Base-by-base conservation (phyloP, 2,797 vertebrate genomes). In the Hemitrygon akajei region DNA sequence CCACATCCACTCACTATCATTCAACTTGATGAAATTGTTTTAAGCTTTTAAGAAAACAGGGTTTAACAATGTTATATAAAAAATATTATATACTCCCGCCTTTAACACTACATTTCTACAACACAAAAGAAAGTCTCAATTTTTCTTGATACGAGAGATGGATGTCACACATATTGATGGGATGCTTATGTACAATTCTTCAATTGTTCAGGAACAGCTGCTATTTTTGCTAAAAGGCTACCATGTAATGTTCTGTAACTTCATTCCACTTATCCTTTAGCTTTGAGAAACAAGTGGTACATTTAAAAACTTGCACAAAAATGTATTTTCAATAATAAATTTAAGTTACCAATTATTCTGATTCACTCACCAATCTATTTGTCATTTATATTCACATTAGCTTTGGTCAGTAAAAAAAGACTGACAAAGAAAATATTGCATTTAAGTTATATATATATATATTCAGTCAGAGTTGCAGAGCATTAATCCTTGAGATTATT, bases 341-440 rank as follows among this genome's bases (percentile, higher is more conserved):
- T 73, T 75, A 92, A 75, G 71, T 76, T 47, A 40, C 91, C 27
- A 56, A n/a, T n/a, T 47, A 11, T 58, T 84, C 3, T 66, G 25
- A 47, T 82, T 22, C 30, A 20, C n/a, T 14, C 87, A 91, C 6
- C 40, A 27, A 75, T 37, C 37, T 3, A 30, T 91, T 63, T 87
- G 58, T 63, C 58, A 40, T 71, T 22, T 18, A 4, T 47, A n/a
- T 75, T 75, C 69, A 92, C 40, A 10, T 93, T 56, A 75, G 9
- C 69, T 56, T 93, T 47, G 91, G 91, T 93, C 91, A 93, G 73
- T 76, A 76, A 76, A 76, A 76, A 79, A 27, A 25, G 56, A 76
- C 71, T 93, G 66, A 71, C 34, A 71, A 7, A 12, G 89, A 37
- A 71, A 66, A 71, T 47, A 71, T 75, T 92, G 22, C 69, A 76